Conservation (phyloP, 1,140 invertebrate species). For the Scaptodrosophila lebanonensis region DNA sequence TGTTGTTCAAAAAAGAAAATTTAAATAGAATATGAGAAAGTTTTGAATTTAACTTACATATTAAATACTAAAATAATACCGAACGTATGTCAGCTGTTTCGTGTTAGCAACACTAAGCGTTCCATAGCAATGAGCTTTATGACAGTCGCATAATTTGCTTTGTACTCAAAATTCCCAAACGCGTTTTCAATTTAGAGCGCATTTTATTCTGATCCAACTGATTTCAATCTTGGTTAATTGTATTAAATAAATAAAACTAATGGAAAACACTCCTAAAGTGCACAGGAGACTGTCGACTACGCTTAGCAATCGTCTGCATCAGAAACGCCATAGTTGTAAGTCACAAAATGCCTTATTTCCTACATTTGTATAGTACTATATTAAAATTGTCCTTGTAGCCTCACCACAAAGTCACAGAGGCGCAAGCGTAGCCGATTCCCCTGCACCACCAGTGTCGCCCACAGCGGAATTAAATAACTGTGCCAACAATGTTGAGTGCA, state of each 20-base stretch:
- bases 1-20: too few species aligned
- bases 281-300: slow-evolving; percentile 56
- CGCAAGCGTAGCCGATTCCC: slow-evolving; percentile 22
- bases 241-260: slow-evolving; percentile 33
- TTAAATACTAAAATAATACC: background rate
- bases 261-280: slow-evolving; percentile 46
- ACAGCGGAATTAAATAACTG: background rate
- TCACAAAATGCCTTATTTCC: background rate
- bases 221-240: slow-evolving; percentile 24
- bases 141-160: background rate
- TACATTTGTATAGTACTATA: background rate
- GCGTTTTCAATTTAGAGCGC: slow-evolving; percentile 19
- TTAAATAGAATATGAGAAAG: too few species aligned
- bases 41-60: slow-evolving; percentile 2
- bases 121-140: slow-evolving; percentile 1
- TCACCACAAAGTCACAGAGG: slow-evolving; percentile 53
- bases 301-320: slow-evolving; percentile 46
- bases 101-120: background rate
- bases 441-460: slow-evolving; percentile 11
- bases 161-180: slow-evolving; percentile 22
- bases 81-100: too few species aligned
- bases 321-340: slow-evolving; percentile 65
- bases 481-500: slow-evolving; percentile 40
- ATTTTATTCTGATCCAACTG: slow-evolving; percentile 12
- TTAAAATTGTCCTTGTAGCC: slow-evolving; percentile 24